These are phyloP conservation scores for Cariama cristata DNA, from an alignment of 2,113 vertebrate species.

Conservation along the genomic window DNA sequence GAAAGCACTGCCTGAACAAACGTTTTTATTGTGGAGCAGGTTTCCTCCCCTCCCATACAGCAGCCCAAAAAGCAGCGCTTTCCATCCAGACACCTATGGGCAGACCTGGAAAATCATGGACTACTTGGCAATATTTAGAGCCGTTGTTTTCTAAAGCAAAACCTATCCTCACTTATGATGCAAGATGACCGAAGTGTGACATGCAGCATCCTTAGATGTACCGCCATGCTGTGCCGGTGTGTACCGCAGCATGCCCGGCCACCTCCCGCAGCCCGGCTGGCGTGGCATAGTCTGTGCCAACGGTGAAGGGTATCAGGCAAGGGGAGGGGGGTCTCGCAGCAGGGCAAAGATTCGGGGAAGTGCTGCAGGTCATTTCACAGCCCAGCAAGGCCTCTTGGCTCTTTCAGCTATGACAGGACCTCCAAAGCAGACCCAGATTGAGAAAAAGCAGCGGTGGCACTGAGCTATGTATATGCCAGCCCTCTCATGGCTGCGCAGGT, in stretches of 20 bases:
- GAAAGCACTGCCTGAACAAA: slow-evolving; percentile 13
- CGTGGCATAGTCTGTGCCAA: background rate
- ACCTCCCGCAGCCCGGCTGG: rapidly evolving
- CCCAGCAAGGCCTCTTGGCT: background rate
- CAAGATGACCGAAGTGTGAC: rapidly evolving
- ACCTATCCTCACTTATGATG: rapidly evolving
- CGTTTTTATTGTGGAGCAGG: background rate
- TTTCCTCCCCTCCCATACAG: background rate
- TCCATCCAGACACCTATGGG: background rate
- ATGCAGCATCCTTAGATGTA: rapidly evolving
- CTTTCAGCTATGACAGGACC: background rate
- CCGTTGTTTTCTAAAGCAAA: background rate
- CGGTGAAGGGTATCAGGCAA: rapidly evolving
- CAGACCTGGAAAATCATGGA: background rate
- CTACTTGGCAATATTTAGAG: background rate
- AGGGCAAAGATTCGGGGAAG: background rate
- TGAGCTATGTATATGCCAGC: background rate
- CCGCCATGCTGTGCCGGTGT: rapidly evolving
- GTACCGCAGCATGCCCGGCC: rapidly evolving
- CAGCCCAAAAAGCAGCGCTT: background rate
- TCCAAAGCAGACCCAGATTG: background rate
- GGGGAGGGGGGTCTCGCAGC: rapidly evolving
- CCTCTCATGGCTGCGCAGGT: background rate
- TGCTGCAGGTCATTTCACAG: background rate
- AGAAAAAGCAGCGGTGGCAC: rapidly evolving